Conservation (phyloP, 2,888 invertebrate species). For the Sclerodermus sp. region DNA sequence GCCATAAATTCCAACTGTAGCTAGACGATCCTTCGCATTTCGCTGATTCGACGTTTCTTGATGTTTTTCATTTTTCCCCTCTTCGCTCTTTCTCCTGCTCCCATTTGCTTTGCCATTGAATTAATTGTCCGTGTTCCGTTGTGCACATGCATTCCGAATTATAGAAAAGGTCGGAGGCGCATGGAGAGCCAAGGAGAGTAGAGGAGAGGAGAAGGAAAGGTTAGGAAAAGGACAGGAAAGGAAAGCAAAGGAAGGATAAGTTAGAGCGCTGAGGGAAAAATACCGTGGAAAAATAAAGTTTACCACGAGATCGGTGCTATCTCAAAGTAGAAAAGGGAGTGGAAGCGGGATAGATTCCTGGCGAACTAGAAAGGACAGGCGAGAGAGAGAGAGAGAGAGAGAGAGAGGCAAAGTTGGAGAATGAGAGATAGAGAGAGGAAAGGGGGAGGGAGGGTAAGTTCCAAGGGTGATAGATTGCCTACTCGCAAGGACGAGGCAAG, state of each 20-base stretch:
- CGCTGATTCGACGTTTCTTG: constrained; percentile 40
- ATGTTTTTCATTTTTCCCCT: constrained; percentile 34
- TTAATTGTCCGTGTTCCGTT: no score
- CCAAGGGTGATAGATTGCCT: constrained; percentile 51
- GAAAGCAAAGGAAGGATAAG: no score
- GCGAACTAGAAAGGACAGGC: constrained; percentile 1
- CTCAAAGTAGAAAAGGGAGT: constrained; percentile 7
- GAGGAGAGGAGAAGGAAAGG: no score
- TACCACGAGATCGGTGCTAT: constrained; percentile 26
- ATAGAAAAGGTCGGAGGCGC: no score
- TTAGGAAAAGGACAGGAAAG: no score
- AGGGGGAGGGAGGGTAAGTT: constrained; percentile 23
- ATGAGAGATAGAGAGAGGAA: neutral
- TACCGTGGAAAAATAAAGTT: constrained; percentile 29
- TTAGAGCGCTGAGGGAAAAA: constrained; percentile 11
- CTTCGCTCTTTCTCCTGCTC: no score
- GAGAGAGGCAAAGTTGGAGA: no score
- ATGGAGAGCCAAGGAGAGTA: no score
- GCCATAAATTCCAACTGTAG: constrained; percentile 41
- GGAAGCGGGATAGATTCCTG: neutral
- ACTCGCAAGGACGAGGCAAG: constrained; percentile 39
- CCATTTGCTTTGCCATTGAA: no score
- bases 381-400: constrained; percentile 6
- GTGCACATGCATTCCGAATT: no score
- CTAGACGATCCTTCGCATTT: constrained; percentile 25